phyloP scores from a whole-genome alignment of 2,797 vertebrate genomes.

The Parauchenoglanis punctatus region DNA sequence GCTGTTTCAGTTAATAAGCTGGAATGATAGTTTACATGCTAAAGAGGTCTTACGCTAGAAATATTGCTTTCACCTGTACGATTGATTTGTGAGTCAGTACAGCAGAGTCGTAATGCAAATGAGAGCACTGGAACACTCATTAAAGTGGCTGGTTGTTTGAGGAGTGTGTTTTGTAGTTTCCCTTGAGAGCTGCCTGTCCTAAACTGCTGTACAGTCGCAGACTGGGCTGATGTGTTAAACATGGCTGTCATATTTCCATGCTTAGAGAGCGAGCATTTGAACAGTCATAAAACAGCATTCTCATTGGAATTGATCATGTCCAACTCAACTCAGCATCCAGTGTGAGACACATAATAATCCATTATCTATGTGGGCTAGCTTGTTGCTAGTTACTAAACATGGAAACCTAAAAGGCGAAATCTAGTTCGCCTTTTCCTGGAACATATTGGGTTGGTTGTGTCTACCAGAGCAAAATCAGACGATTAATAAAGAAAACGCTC shows the following conservation, averaged over 20 bases:
- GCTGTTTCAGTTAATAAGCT: conserved; percentile 27
- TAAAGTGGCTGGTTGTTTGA: conserved; percentile 15
- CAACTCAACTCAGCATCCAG: neutral
- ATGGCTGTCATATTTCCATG: neutral
- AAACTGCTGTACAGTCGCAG: neutral
- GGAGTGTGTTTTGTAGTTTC: conserved; percentile 5
- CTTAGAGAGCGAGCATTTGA: neutral
- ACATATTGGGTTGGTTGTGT: neutral
- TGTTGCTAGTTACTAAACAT: neutral
- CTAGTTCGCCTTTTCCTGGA: too few relatives aligned
- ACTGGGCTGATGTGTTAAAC: conserved; percentile 3
- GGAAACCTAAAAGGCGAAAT: neutral
- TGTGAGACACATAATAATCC: neutral
- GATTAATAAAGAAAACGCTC: neutral
- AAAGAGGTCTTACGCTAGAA: conserved; percentile 6
- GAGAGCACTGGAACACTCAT: neutral
- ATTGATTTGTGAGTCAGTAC: conserved; percentile 20
- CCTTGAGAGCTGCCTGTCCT: neutral
- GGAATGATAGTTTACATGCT: conserved; percentile 5
- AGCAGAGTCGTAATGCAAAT: neutral
- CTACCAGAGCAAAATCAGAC: neutral
- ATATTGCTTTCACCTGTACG: conserved; percentile 18
- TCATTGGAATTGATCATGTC: neutral
- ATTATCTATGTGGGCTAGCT: neutral
- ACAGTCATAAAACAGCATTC: neutral